Percentiles rank a stretch among this genome's conserved stretches.
Evolutionary conservation across 2,888 invertebrate genomes (phyloP).

Genomic region (Oscheius sp.): DNA sequence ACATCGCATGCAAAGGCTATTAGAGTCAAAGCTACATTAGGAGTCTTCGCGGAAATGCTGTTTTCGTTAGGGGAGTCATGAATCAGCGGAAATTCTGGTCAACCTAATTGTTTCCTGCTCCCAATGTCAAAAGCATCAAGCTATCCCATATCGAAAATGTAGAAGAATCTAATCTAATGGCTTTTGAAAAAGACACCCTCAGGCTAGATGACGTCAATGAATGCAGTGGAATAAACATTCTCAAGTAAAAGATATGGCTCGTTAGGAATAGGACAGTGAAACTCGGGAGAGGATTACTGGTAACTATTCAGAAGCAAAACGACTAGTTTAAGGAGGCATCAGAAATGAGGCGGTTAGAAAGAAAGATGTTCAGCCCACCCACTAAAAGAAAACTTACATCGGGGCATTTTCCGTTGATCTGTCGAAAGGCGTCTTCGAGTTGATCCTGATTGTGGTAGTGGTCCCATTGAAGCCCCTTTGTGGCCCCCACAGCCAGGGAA

Average conservation of each 20-base stretch:
- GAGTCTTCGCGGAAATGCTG: not conserved
- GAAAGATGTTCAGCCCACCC: no score
- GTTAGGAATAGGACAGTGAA: not conserved
- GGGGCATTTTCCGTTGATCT: constrained; percentile 81
- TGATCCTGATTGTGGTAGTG: constrained; percentile 69
- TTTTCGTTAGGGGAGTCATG: not conserved
- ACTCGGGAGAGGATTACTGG: not conserved
- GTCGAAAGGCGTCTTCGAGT: constrained; percentile 58
- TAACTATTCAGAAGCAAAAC: not conserved
- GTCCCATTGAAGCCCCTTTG: constrained; percentile 54
- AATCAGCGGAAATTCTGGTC: no score
- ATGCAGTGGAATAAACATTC: not conserved
- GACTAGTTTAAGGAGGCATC: not conserved
- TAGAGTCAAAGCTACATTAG: no score
- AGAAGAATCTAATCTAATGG: not conserved
- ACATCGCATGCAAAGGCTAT: no score
- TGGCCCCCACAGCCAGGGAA: not conserved
- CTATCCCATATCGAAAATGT: not conserved
- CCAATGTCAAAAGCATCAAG: not conserved
- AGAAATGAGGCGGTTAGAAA: not conserved
- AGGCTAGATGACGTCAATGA: constrained; percentile 4
- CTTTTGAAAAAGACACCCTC: constrained; percentile 2
- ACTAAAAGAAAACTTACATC: constrained; percentile 78
- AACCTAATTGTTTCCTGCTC: no score
- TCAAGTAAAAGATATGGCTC: not conserved